These are phyloP conservation scores for Melierax canorus DNA, from an alignment of 2,113 vertebrate species.

Conservation along the genomic window DNA sequence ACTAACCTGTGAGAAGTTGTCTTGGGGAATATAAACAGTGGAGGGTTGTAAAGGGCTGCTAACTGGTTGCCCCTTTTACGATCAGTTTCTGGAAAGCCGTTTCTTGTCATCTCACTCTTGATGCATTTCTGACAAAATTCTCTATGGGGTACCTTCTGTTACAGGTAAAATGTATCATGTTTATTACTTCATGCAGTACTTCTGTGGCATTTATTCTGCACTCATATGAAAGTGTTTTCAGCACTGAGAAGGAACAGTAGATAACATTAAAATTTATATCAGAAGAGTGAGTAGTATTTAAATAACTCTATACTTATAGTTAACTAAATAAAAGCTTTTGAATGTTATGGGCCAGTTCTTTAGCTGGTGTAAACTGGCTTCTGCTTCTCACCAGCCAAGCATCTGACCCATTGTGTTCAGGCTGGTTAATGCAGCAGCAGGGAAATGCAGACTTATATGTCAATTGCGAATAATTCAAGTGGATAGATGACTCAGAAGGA, in stretches of 20 bases:
- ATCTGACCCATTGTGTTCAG: constrained; percentile 21
- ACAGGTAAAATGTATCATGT: not conserved
- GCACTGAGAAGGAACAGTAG: not conserved
- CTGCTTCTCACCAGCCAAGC: not conserved
- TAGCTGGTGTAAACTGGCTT: not conserved
- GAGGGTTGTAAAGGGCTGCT: not conserved
- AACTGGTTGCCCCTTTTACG: constrained; percentile 2
- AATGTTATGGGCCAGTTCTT: not conserved
- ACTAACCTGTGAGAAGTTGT: not conserved
- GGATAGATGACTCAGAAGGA: constrained; percentile 59
- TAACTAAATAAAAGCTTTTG: constrained; percentile 6
- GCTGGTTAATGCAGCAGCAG: constrained; percentile 34
- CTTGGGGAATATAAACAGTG: not conserved
- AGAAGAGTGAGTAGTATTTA: not conserved
- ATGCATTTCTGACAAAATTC: constrained; percentile 12
- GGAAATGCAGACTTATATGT: constrained; percentile 50
- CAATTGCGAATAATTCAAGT: constrained; percentile 59
- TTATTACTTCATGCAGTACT: not conserved
- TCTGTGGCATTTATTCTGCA: not conserved
- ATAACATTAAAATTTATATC: not conserved
- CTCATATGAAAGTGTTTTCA: not conserved
- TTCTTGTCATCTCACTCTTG: not conserved
- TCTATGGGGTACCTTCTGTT: not conserved
- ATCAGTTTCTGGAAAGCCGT: not conserved
- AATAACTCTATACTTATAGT: not conserved